These are phyloP conservation scores for Leucopsar rothschildi DNA, from an alignment of 2,113 vertebrate genomes.

Conservation along the genomic window DNA sequence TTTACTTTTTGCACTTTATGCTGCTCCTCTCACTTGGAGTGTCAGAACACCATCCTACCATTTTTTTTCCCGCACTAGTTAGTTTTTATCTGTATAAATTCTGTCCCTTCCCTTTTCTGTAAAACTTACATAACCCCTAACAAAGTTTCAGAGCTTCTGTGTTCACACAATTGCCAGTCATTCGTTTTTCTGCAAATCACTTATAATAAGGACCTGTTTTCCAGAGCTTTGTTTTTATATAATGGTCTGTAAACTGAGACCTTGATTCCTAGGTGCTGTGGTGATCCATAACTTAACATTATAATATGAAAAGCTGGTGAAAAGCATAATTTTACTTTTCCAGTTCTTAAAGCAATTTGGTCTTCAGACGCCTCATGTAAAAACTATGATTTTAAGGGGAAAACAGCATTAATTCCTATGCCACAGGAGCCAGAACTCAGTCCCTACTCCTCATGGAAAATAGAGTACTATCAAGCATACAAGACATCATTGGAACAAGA, in stretches of 20 bases:
- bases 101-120: background rate
- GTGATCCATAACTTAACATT: background rate
- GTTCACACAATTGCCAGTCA: background rate
- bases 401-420: background rate
- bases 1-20: background rate
- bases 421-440: background rate
- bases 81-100: background rate
- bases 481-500: background rate
- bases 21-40: background rate
- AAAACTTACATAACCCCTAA: background rate
- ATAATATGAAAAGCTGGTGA: background rate
- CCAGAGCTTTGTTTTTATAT: background rate
- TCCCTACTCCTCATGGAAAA: background rate
- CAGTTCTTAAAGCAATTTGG: background rate
- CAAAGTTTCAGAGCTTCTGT: background rate
- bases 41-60: background rate
- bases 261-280: background rate
- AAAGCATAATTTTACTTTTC: background rate
- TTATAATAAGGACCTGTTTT: background rate
- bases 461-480: background rate
- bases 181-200: background rate
- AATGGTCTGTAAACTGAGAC: background rate
- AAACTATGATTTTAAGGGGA: background rate
- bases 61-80: background rate
- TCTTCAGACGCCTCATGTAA: background rate